Evolutionary conservation across 2,797 vertebrate genomes (phyloP), one percentile per base, ranked within the genome.

Genomic region (Enteromius anoplus): DNA sequence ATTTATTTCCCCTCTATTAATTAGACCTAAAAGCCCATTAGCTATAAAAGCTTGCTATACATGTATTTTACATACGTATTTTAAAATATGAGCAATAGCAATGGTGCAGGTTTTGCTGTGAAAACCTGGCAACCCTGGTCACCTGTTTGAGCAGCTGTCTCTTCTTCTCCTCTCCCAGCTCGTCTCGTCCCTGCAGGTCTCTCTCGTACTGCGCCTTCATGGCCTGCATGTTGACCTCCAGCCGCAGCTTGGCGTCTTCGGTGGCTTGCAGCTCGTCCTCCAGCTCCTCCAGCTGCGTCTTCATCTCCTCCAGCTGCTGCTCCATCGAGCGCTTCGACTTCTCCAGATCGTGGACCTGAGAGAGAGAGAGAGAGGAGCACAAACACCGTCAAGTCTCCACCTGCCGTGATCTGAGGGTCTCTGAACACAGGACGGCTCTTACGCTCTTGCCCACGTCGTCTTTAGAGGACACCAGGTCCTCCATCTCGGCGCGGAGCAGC

Each of bases 391-490:
- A 51, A 42, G 0, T 29, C 1, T 62, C 12, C 23, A 15, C 5
- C 23, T 8, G 58, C 23, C 4, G 11, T 26, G 2, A 60, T 6
- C 23, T n/a, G 21, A 26, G 1, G 23, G 4, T 62, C 23, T 62
- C 5, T 1, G 45, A 65, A 2, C 15, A 53, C 4, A 4, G 21
- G 12, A 12, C 7, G 29, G n/a, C 9, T 90, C 97, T 94, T 95
- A 99, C 98, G 0, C 90, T 99, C 93, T 99, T 99, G 89, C 98
- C 98, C 37, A 96, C 97, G 1, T 99, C 98, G 0, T 99, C 98
- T 94, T 99, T 99, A 0, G 97, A 99, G 86, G 97, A 99, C 82
- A 99, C 96, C 83, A 99, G 93, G 90, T 99, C 98, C 87, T 99
- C 98, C 98, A 99, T 99, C 90, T 99, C 98, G 0, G 96, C 89